A percentile compares a stretch with the other conserved stretches of the same genome.
phyloP scores from a whole-genome alignment of 2,113 vertebrate genomes.

The Talpa occidentalis region DNA sequence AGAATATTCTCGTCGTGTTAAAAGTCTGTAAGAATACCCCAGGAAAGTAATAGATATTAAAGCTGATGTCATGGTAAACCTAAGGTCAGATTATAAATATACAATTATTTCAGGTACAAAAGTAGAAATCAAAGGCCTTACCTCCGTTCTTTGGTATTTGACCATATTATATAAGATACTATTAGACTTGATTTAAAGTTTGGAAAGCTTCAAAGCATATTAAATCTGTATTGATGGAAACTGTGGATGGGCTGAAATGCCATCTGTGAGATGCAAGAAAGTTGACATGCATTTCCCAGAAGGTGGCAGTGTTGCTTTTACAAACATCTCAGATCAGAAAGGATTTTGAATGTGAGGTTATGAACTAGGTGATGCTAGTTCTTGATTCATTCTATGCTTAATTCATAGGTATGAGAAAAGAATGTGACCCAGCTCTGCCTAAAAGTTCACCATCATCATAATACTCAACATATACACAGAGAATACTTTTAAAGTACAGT shows the following conservation, averaged over 20 bases:
- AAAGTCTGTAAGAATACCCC: background rate
- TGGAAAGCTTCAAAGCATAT: slow-evolving; percentile 29
- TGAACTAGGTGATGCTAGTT: background rate
- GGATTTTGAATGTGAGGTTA: background rate
- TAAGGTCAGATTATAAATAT: background rate
- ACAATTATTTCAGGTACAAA: background rate
- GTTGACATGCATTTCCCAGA: background rate
- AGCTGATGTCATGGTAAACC: background rate
- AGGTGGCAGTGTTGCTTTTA: slow-evolving; percentile 72
- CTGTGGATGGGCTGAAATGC: fast-evolving
- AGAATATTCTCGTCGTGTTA: background rate
- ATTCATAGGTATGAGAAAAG: background rate
- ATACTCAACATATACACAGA: background rate
- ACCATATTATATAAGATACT: background rate
- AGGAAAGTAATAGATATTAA: background rate
- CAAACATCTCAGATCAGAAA: background rate
- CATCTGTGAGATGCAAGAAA: background rate
- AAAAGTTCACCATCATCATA: background rate
- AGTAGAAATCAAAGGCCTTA: background rate
- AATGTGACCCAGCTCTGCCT: background rate
- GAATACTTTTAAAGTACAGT: background rate
- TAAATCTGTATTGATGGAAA: background rate
- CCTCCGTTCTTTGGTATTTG: background rate
- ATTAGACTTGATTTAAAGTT: slow-evolving; percentile 43
- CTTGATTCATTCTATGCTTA: background rate